Conservation (phyloP, 35 echinoderm and acorn worm genomes). For the Anneissia japonica region DNA sequence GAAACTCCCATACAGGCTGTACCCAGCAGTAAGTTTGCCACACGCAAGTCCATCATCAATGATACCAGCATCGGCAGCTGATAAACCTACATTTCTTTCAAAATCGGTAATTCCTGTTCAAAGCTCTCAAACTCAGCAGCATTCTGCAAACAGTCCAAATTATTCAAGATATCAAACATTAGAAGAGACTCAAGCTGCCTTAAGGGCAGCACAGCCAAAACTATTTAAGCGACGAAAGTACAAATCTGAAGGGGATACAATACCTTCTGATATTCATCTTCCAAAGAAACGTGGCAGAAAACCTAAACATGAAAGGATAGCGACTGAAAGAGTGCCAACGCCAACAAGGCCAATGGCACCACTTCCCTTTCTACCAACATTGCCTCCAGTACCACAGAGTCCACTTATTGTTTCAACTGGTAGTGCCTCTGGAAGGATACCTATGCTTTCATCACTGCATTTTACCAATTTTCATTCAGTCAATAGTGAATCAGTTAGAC, state of each 20-base stretch:
- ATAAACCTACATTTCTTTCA: neutral
- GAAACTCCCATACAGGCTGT: neutral
- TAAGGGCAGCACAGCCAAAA: neutral
- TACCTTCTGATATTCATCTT: slow-evolving; percentile 3
- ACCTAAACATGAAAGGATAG: slow-evolving; percentile 12
- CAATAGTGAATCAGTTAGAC: neutral
- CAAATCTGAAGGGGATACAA: slow-evolving; percentile 59
- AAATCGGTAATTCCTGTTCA: neutral
- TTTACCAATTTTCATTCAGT: neutral
- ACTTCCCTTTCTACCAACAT: neutral
- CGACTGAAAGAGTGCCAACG: slow-evolving; percentile 20
- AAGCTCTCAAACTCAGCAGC: neutral
- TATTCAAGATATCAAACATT: neutral
- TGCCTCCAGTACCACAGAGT: neutral
- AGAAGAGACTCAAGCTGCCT: neutral
- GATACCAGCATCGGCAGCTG: neutral
- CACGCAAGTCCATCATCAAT: neutral
- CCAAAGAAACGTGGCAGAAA: slow-evolving; percentile 42
- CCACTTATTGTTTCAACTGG: neutral
- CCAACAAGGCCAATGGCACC: slow-evolving; percentile 24
- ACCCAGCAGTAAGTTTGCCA: neutral
- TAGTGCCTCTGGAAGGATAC: neutral
- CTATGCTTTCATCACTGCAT: neutral
- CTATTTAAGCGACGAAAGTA: slow-evolving; percentile 42
- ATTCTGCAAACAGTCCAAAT: neutral